Evolutionary conservation across 2,888 invertebrate species (phyloP), one percentile per base, ranked within the genome.

Genomic region (Andrena marginata): DNA sequence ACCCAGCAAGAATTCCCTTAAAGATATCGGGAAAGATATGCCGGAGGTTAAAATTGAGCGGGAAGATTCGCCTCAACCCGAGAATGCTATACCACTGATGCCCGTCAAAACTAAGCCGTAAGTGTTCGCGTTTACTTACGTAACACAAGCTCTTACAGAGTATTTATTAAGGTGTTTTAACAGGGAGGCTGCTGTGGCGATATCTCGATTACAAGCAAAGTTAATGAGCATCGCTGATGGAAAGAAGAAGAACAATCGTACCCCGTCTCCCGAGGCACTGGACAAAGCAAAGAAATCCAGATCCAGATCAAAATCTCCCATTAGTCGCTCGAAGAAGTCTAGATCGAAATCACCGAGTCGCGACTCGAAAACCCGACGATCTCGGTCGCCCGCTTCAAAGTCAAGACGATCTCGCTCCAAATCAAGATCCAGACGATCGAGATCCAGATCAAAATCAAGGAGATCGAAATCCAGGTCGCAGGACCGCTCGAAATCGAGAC

Each of bases 131-230:
- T 64, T 51, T 69, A 26, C 6, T 62, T 29, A 49, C 29, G 60
- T 31, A 71, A 49, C 10, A 64, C 16, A 54, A 71, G 10, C 26
- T 64, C 13, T 23, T 3, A 31, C 31, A 76, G 64, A 72, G 63
- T 33, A 77, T 83, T 73, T 62, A 71, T 60, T n/a, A 63, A 56
- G n/a, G 13, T 77, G 20, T 67, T n/a, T 60, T 54, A 74, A 48
- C 82, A 95, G 94, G 75, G 94, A 94, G 90, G 94, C 94, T 6
- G 93, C 94, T 6, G 95, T 94, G n/a, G 94, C 95, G 1, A 95
- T 96, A 74, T 95, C 96, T 5, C 95, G 96, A 87, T 94, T 96
- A 5, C 96, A 96, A 92, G 96, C 96, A 4, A 96, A 96, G 90
- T 92, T 96, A 82, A 94, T 96, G 94, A 96, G 95, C 78, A 94